These are phyloP conservation scores for Muscicapa comitata DNA, from an alignment of 2,797 vertebrate genomes.

Conservation along the genomic window DNA sequence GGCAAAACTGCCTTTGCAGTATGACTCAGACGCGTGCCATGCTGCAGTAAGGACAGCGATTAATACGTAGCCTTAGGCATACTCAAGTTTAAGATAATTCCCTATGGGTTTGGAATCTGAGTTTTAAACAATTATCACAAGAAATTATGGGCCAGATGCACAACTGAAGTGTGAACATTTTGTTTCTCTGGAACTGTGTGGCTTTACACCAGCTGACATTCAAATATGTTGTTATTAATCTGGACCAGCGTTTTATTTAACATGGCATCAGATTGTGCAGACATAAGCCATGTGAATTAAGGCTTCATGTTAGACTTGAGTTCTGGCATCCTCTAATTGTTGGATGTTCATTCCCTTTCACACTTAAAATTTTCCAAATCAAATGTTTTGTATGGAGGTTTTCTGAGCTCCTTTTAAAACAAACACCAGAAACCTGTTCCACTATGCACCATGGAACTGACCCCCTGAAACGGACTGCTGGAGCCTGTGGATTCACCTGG, in stretches of 20 bases:
- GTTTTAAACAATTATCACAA: not conserved
- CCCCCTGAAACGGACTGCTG: not conserved
- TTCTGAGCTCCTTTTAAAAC: not conserved
- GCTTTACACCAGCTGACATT: slow-evolving; percentile 16
- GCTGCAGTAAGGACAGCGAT: not conserved
- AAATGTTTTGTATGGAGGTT: not conserved
- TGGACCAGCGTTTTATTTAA: not conserved
- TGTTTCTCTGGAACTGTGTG: not conserved
- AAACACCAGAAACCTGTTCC: not conserved
- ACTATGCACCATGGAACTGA: not conserved
- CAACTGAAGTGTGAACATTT: not conserved
- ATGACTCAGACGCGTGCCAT: not conserved
- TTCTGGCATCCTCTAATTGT: not conserved
- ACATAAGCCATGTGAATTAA: not conserved
- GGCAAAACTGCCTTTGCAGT: not conserved
- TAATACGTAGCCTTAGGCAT: not conserved
- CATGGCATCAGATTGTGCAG: not conserved
- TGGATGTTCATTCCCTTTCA: not conserved
- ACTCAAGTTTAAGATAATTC: not conserved
- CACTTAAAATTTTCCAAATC: not conserved
- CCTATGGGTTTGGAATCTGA: not conserved
- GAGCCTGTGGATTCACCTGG: not conserved
- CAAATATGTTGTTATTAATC: slow-evolving; percentile 39
- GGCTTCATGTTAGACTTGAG: not conserved
- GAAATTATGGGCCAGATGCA: not conserved